Evolutionary conservation across 2,888 invertebrate genomes (phyloP).

Genomic region (Apotomis turbidana): DNA sequence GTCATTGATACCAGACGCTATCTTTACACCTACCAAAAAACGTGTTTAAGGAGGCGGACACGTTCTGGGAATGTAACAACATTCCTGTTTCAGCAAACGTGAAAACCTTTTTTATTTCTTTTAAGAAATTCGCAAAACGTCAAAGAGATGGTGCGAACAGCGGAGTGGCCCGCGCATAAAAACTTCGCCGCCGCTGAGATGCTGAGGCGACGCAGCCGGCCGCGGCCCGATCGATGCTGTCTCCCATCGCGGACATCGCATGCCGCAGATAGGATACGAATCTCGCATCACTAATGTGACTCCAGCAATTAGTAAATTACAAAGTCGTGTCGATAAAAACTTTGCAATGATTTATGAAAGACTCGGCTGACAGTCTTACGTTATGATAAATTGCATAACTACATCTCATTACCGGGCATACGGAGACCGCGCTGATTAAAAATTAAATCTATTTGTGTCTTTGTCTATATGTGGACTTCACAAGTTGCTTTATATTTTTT

Average conservation of each 20-base stretch:
- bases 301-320: constrained; percentile 64
- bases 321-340: constrained; percentile 57
- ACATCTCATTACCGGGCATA: constrained; percentile 41
- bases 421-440: constrained; percentile 25
- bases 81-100: constrained; percentile 59
- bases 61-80: constrained; percentile 54
- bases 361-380: constrained; percentile 36
- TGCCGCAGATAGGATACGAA: constrained; percentile 57
- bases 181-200: constrained; percentile 56
- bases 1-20: constrained; percentile 9
- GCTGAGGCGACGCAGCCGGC: constrained; percentile 19
- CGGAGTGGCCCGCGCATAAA: constrained; percentile 70
- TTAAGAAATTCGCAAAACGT: constrained; percentile 70
- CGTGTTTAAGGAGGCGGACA: constrained; percentile 53
- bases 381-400: constrained; percentile 47
- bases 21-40: constrained; percentile 48
- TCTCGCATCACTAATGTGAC: constrained; percentile 58
- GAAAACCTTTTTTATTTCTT: constrained; percentile 65
- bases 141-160: constrained; percentile 74
- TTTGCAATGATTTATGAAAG: constrained; percentile 49
- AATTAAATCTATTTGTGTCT: constrained; percentile 43
- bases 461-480: constrained; percentile 32
- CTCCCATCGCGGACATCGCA: constrained; percentile 51
- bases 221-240: constrained; percentile 26
- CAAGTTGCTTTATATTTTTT: constrained; percentile 39